Evolutionary conservation across 2,888 invertebrate species (phyloP).

Genomic region (Ceraclea dissimilis): DNA sequence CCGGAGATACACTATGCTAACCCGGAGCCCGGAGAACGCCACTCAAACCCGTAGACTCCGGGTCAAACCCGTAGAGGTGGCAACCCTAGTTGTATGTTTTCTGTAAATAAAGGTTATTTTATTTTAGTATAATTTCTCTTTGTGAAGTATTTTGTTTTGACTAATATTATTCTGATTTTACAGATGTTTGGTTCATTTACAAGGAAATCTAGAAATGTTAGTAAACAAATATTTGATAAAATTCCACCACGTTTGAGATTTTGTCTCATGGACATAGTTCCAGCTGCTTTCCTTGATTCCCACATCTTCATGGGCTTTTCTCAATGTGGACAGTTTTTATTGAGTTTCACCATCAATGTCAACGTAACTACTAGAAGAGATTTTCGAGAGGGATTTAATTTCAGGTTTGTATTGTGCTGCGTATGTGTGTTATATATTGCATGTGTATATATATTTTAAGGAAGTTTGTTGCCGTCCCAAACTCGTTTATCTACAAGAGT

Average conservation of each 20-base stretch:
- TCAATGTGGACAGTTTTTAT: slow-evolving; percentile 86
- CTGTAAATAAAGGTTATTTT: no score
- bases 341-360: slow-evolving; percentile 73
- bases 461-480: no score
- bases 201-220: slow-evolving; percentile 38
- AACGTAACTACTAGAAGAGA: slow-evolving; percentile 44
- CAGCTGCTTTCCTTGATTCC: slow-evolving; percentile 52
- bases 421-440: slow-evolving; percentile 29
- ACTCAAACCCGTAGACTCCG: no score
- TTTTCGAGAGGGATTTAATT: slow-evolving; percentile 54
- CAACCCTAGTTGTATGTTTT: no score
- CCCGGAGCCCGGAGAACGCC: no score
- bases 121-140: no score
- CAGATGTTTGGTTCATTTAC: slow-evolving; percentile 49
- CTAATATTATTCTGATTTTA: no score
- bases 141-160: no score
- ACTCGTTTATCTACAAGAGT: no score
- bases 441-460: slow-evolving; percentile 33
- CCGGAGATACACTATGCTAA: no score
- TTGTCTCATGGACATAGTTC: slow-evolving; percentile 56
- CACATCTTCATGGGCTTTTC: slow-evolving; percentile 93
- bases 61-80: no score
- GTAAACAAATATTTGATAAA: slow-evolving; percentile 45
- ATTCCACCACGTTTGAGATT: slow-evolving; percentile 53
- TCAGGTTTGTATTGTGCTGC: slow-evolving; percentile 46